Conservation (phyloP, 2,797 vertebrate species). For the Spheniscus humboldti region DNA sequence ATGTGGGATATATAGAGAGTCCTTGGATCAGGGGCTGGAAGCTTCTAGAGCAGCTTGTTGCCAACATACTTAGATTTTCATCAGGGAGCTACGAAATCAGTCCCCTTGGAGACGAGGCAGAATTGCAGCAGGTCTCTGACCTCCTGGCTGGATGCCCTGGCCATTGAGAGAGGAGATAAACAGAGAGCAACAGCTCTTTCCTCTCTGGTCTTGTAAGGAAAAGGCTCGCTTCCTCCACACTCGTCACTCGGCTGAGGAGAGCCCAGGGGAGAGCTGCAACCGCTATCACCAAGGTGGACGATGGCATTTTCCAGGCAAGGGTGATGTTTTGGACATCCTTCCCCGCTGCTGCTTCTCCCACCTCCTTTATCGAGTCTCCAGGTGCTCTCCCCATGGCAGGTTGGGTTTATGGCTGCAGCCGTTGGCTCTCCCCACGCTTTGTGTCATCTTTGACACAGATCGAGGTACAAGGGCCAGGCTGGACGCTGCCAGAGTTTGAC, state of each 20-base stretch:
- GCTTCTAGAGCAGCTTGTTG: background rate
- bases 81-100: background rate
- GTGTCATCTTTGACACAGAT: accelerated
- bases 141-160: background rate
- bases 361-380: background rate
- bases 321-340: accelerated
- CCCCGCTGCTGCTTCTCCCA: background rate
- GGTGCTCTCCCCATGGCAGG: background rate
- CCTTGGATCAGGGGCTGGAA: background rate
- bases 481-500: accelerated
- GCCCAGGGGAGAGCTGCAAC: background rate
- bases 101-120: background rate
- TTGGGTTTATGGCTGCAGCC: background rate
- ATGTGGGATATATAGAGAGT: accelerated
- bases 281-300: background rate
- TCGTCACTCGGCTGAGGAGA: background rate
- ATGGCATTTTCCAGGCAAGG: background rate
- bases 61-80: background rate
- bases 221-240: background rate
- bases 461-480: background rate
- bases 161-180: background rate
- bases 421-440: background rate
- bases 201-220: background rate
- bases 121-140: background rate
- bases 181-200: background rate